Conservation (phyloP, 2,113 vertebrate species). For the Haliaeetus leucogaster region DNA sequence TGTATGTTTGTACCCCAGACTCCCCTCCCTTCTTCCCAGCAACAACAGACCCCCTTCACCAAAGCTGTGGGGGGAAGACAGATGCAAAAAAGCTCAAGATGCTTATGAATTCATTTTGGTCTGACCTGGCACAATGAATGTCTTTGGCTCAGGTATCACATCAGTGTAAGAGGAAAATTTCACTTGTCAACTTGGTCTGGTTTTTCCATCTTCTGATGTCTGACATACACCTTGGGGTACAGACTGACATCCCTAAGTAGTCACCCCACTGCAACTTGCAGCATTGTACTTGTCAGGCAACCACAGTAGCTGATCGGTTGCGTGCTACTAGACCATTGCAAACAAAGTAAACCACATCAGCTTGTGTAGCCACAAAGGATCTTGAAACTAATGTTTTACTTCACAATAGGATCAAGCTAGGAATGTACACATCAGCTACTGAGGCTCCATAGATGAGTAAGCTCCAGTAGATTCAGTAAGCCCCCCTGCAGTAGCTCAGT, state of each 20-base stretch:
- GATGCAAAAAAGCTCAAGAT: neutral
- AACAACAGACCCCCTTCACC: neutral
- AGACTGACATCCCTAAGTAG: neutral
- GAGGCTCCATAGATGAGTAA: neutral
- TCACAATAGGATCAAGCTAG: neutral
- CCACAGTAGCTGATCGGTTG: rapidly evolving
- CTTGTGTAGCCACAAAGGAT: neutral
- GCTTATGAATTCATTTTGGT: neutral
- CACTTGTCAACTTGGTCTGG: neutral
- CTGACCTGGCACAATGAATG: neutral
- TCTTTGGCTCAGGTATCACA: neutral
- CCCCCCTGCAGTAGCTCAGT: neutral
- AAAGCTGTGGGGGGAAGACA: neutral
- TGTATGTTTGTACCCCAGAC: rapidly evolving
- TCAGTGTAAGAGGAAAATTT: neutral
- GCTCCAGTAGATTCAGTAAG: neutral
- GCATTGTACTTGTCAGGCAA: rapidly evolving
- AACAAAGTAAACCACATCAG: neutral
- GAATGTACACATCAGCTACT: neutral
- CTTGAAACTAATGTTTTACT: neutral
- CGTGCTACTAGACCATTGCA: rapidly evolving
- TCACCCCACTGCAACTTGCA: neutral
- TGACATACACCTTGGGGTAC: neutral
- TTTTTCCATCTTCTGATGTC: neutral
- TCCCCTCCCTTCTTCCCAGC: neutral